Conservation (phyloP, 2,113 vertebrate genomes). For the Oreochromis niloticus region DNA sequence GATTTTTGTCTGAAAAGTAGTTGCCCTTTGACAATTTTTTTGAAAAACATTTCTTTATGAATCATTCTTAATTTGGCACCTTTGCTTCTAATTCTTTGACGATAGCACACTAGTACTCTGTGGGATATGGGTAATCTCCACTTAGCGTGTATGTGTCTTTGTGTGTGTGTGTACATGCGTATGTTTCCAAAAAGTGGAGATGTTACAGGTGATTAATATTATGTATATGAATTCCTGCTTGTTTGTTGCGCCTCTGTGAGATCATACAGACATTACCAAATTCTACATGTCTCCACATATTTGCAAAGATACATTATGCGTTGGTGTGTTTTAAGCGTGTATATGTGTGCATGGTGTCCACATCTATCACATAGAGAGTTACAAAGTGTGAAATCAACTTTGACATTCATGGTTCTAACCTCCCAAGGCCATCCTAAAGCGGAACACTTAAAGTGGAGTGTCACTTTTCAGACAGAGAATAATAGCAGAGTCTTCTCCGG, state of each 20-base stretch:
- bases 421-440: constrained; percentile 60
- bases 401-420: constrained; percentile 66
- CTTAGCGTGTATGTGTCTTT: background rate
- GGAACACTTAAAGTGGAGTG: constrained; percentile 52
- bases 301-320: background rate
- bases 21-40: background rate
- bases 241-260: background rate
- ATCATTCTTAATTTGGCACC: background rate
- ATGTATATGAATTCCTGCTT: background rate
- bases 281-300: background rate
- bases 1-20: background rate
- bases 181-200: background rate
- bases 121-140: background rate
- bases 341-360: background rate
- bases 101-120: background rate
- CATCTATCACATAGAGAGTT: constrained; percentile 48
- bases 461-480: constrained; percentile 62
- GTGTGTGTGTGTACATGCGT: background rate
- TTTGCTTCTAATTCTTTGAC: background rate
- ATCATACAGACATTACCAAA: background rate
- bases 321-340: background rate
- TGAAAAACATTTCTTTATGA: background rate
- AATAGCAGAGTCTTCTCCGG: constrained; percentile 35
- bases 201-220: background rate
- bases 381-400: constrained; percentile 67